A percentile compares a stretch with the other conserved stretches of the same genome.
phyloP scores from a whole-genome alignment of 2,113 vertebrate genomes.

The Leucoraja erinaceus region DNA sequence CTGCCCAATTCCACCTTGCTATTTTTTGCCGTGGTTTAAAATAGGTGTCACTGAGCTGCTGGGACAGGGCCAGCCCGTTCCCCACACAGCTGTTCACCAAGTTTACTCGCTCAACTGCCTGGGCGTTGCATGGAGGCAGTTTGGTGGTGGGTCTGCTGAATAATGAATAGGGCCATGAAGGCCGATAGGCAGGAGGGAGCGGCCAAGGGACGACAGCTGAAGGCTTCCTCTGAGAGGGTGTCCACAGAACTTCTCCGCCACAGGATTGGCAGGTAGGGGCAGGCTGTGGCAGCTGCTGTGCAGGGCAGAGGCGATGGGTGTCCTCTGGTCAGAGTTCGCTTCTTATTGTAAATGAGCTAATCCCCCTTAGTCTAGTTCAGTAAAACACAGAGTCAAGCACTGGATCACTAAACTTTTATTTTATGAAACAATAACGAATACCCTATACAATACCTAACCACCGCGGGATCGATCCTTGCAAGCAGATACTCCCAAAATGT shows the following conservation, averaged over 20 bases:
- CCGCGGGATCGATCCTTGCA: too few species aligned
- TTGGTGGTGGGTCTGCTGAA: not conserved
- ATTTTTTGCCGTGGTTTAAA: constrained; percentile 21
- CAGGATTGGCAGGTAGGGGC: constrained; percentile 6
- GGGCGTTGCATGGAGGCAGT: too few species aligned
- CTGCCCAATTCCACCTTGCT: not conserved
- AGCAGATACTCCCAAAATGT: too few species aligned
- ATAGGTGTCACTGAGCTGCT: constrained; percentile 1
- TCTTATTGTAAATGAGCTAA: not conserved
- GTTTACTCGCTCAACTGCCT: too few species aligned
- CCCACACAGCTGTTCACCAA: not conserved
- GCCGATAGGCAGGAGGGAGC: not conserved
- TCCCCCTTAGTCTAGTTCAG: too few species aligned
- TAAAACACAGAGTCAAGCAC: too few species aligned
- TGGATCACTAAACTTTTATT: too few species aligned
- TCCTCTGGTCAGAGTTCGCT: not conserved
- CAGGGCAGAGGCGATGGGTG: not conserved
- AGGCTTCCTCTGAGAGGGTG: not conserved
- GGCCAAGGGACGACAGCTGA: not conserved
- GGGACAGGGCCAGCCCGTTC: too few species aligned
- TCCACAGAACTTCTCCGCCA: constrained; percentile 18
- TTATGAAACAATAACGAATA: too few species aligned
- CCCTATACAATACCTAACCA: too few species aligned
- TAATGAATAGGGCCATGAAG: not conserved
- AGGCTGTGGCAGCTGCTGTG: not conserved